Evolutionary conservation across 2,113 vertebrate genomes (phyloP), one percentile per base, ranked within the genome.

Genomic region (Neogobius melanostomus): DNA sequence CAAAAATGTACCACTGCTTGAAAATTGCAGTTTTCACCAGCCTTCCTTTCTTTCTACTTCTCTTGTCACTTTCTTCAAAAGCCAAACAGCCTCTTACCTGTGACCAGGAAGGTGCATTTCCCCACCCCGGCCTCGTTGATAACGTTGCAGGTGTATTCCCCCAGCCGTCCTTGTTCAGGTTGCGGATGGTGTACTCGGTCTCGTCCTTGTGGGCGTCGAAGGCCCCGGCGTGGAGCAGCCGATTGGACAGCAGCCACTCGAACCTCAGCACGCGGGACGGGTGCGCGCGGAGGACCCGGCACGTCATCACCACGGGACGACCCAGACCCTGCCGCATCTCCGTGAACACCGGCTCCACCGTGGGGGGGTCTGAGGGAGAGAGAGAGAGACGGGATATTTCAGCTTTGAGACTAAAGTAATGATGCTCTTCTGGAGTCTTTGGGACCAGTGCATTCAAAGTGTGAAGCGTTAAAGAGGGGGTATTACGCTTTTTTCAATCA

Each of bases 301-400:
- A 99, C 85, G 92, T 97, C 97, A 99, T 95, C 15, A 93, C 93
- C 49, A 99, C 88, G 0, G 93, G 90, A 12, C 96, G 91, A 5
- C 94, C 93, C n/a, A 98, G 91, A 66, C 95, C 98, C 88, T 99
- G 97, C 0, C 98, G 92, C 53, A 98, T 95, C 91, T 99, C 98
- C 82, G 93, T 90, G 82, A 94, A 95, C 0, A 92, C 81, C 0
- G 97, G 96, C 73, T 99, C 97, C 82, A 99, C 97, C 0, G 96
- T 95, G 0, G 97, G 98, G 0, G 98, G 95, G 83, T 99, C 98
- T 99, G 90, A 0, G 59, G 0, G 36, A 45, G 53, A 78, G 64
- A 75, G 4, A 76, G 14, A 75, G 12, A 36, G 14, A 69, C 54
- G 64, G 65, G 44, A 51, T 10, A 45, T 0, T 94, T 91, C 0